These are phyloP conservation scores for Puma concolor DNA, from an alignment of 2,113 vertebrate species.

Conservation along the genomic window DNA sequence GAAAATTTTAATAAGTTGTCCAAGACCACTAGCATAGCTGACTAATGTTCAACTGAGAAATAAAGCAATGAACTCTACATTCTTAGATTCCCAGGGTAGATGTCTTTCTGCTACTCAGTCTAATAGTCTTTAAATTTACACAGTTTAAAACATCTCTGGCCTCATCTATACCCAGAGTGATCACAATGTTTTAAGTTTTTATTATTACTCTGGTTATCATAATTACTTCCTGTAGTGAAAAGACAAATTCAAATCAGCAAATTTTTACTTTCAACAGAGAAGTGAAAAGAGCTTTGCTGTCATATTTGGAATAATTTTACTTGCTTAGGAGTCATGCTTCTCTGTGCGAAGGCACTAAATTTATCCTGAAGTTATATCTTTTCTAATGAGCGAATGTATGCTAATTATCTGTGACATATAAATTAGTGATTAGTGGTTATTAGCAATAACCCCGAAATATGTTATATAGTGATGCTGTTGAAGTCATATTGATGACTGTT, in stretches of 20 bases:
- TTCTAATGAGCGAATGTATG: background rate
- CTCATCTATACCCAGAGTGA: background rate
- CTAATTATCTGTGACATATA: constrained; percentile 61
- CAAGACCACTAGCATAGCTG: background rate
- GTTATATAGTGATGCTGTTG: constrained; percentile 52
- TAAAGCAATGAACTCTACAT: background rate
- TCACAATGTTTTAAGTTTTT: background rate
- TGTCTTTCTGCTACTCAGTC: background rate
- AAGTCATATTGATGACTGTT: constrained; percentile 45
- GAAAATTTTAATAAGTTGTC: background rate
- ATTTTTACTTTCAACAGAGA: background rate
- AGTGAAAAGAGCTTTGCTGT: background rate
- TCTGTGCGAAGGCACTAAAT: background rate
- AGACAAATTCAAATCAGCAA: background rate
- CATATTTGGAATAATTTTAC: background rate
- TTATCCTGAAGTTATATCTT: constrained; percentile 40
- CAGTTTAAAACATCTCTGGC: background rate
- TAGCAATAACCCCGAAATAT: constrained; percentile 48
- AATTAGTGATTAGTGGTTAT: constrained; percentile 29
- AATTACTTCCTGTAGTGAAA: background rate
- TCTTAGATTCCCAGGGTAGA: background rate
- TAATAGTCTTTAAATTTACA: background rate
- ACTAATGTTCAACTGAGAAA: background rate
- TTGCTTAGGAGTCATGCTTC: background rate
- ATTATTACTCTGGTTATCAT: background rate